Evolutionary conservation across 1,140 invertebrate genomes (phyloP), one percentile per base, ranked within the genome.

Genomic region (Anthonomus grandis): DNA sequence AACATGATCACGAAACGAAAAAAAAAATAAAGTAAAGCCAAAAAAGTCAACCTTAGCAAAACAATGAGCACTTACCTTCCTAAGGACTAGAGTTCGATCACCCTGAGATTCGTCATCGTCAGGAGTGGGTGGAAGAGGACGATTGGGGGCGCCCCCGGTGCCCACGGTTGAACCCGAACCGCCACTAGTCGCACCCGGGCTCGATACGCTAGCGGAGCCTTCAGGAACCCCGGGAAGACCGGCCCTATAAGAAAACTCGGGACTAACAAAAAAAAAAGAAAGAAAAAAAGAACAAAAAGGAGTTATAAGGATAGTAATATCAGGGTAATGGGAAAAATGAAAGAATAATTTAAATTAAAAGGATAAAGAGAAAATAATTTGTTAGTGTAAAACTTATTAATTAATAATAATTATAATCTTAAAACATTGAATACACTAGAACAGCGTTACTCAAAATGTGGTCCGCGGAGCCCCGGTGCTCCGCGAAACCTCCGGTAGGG

Each of bases 71-170:
- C 87, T 89, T 81, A 94, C 91, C 83, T 91, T 82, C 84, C 82
- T 84, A 79, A 91, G 88, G 65, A 95, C 91, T 73, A 96, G 80
- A 51, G 93, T 96, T 68, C 89, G 82, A 74, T 95, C 91, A 54
- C 87, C 86, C 62, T 79, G 78, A 38, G 71, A 67, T 75, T 91
- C 89, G 70, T 93, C 90, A 71, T 93, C 89, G 69, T 91, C 91
- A 15, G 94, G 94, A 18, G 93, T 96, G 10, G 94, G 94, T 37
- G 94, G 94, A 64, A 96, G 79, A 49, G 93, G 93, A 58, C 93
- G 82, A 72, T 93, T 94, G 38, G 92, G 92, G 62, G 90, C 87
- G 58, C 89, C 86, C 49, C 84, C 85, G 25, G 71, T 67, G 58
- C 84, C 84, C 31, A 71, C 69, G 55, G 83, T 84, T 37, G 71